phyloP scores from a whole-genome alignment of 2,113 vertebrate genomes.

The Saccopteryx leptura region DNA sequence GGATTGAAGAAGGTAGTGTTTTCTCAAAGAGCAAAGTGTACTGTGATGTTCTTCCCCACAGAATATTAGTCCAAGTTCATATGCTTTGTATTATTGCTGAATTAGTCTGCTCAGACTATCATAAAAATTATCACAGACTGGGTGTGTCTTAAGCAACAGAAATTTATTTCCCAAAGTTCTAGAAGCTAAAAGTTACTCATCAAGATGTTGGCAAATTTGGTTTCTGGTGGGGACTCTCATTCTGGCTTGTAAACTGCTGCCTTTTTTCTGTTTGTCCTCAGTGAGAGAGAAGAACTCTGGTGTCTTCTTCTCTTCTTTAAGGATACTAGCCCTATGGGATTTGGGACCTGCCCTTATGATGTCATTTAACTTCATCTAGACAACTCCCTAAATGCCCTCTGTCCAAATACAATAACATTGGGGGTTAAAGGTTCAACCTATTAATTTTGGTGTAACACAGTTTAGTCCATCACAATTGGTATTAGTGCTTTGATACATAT shows the following conservation, averaged over 20 bases:
- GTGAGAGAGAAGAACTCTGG: neutral
- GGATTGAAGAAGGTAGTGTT: neutral
- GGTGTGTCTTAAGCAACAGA: neutral
- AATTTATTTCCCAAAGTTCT: neutral
- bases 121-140: neutral
- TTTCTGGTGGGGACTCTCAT: neutral
- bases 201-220: neutral
- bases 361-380: neutral
- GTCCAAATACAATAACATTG: neutral
- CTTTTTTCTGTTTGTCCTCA: neutral
- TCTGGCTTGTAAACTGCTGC: neutral
- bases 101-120: neutral
- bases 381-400: neutral
- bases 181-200: neutral
- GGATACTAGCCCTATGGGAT: neutral
- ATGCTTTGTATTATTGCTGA: neutral
- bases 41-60: neutral
- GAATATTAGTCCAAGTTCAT: neutral
- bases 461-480: neutral
- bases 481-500: neutral
- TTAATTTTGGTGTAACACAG: neutral
- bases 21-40: neutral
- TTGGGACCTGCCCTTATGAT: neutral
- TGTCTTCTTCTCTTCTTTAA: neutral
- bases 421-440: neutral